Evolutionary conservation across 2,888 invertebrate genomes (phyloP), one percentile per base, ranked within the genome.

Genomic region (Liposcelis brunnea): DNA sequence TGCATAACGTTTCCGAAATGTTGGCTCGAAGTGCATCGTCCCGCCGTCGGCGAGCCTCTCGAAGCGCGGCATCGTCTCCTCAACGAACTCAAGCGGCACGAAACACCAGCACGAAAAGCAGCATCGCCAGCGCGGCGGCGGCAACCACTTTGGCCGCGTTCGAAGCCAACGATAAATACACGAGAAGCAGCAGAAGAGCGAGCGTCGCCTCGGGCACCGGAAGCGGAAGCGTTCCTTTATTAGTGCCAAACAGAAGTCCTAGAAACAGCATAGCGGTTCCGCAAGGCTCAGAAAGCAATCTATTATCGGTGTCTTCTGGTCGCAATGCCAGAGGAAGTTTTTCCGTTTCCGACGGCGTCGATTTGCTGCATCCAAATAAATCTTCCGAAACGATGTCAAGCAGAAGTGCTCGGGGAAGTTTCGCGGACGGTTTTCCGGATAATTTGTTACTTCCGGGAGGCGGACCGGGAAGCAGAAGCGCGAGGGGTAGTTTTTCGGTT

Each of bases 21-120:
- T 61, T 80, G 53, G 74, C 75, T 54, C 68, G 79, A 55, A 75
- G 74, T 54, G 72, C 78, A 26, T 80, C 80, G 32, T 72, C 74
- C 47, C 68, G 78, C 45, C 70, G 79, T 50, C 71, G 77, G 14
- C 68, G 78, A 45, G 73, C 77, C 47, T 75, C 79, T 8, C 67
- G 77, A 48, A 75, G 75, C 54, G 74, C 75, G 12, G 74, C 75
- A 32, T 74, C 74, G 4, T 75, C 75, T 1, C 75, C 75, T 1
- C 74, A 72, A 54, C 65, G 71, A 32, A 42, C 26, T 36, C 45
- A 47, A 19, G 46, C 47, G 38, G 45, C 44, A 15, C 46, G 43
- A 26, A 36, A 31, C 18, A n/a, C n/a, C n/a, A 31, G 19, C 12
- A 18, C 40, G 31, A 58, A 61, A 48, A 65, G 58, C 50, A 66